Percentiles rank a stretch among this genome's conserved stretches.
These are phyloP conservation scores for Alectura lathami DNA, from an alignment of 2,113 vertebrate genomes.

Conservation along the genomic window DNA sequence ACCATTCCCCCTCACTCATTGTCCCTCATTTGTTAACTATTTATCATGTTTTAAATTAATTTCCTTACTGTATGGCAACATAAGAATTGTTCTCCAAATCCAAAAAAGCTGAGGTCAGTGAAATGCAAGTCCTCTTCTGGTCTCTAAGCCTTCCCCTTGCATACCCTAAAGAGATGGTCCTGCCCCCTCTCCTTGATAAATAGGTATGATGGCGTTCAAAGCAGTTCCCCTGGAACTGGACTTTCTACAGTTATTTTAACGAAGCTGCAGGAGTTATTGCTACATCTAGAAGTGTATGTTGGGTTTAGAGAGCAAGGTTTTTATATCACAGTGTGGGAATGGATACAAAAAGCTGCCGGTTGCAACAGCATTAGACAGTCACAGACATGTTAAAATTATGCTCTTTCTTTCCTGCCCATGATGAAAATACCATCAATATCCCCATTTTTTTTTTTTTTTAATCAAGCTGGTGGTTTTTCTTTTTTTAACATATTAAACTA, in stretches of 20 bases:
- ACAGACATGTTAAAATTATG: neutral
- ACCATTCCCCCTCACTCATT: too few relatives aligned
- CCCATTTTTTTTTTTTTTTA: neutral
- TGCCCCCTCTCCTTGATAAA: neutral
- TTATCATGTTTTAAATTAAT: neutral
- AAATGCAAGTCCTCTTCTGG: neutral
- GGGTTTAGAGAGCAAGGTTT: neutral
- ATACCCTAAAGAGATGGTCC: neutral
- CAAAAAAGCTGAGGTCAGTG: neutral
- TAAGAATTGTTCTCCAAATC: neutral
- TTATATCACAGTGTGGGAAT: neutral
- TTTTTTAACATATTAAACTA: neutral
- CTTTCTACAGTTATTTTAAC: neutral
- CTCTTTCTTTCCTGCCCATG: neutral
- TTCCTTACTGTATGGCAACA: neutral
- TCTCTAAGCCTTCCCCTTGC: neutral
- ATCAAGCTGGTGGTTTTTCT: neutral
- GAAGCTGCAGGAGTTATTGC: neutral
- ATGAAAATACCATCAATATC: neutral
- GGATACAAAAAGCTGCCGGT: neutral
- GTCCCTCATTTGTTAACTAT: too few relatives aligned
- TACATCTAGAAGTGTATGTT: neutral
- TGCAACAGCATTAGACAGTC: neutral
- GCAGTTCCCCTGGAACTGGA: neutral
- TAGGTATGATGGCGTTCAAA: neutral